These are phyloP conservation scores for Microtus richardsoni DNA, from an alignment of 2,113 vertebrate genomes.

Conservation along the genomic window DNA sequence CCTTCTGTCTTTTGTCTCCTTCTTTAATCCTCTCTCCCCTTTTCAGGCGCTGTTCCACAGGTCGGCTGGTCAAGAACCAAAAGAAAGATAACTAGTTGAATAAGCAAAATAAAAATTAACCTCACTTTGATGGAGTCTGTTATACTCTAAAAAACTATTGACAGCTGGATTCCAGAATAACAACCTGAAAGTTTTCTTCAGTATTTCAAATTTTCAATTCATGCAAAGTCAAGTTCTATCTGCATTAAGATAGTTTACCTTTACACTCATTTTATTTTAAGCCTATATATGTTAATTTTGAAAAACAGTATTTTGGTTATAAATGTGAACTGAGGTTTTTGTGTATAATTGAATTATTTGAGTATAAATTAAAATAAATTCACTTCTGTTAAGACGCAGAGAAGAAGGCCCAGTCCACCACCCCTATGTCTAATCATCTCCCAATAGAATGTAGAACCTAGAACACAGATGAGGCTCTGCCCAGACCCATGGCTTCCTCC, in stretches of 20 bases:
- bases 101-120: conserved; percentile 1
- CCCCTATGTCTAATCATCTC: background rate
- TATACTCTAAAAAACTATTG: conserved; percentile 27
- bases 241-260: conserved; percentile 13
- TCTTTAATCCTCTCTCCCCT: too few species aligned
- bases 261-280: conserved; percentile 46
- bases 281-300: conserved; percentile 16
- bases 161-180: conserved; percentile 42
- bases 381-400: background rate
- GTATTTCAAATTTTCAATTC: conserved; percentile 26
- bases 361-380: conserved; percentile 36
- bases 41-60: too few species aligned
- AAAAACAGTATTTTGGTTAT: background rate
- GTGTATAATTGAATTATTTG: background rate
- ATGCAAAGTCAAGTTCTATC: conserved; percentile 23
- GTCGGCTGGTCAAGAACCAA: background rate
- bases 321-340: conserved; percentile 34
- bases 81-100: background rate
- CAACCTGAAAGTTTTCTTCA: background rate
- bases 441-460: background rate
- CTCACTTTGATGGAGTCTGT: conserved; percentile 16
- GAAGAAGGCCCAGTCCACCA: background rate
- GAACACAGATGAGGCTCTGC: background rate
- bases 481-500: background rate
- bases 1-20: too few species aligned